Conservation (phyloP, 2,113 vertebrate genomes). For the Crocuta crocuta region DNA sequence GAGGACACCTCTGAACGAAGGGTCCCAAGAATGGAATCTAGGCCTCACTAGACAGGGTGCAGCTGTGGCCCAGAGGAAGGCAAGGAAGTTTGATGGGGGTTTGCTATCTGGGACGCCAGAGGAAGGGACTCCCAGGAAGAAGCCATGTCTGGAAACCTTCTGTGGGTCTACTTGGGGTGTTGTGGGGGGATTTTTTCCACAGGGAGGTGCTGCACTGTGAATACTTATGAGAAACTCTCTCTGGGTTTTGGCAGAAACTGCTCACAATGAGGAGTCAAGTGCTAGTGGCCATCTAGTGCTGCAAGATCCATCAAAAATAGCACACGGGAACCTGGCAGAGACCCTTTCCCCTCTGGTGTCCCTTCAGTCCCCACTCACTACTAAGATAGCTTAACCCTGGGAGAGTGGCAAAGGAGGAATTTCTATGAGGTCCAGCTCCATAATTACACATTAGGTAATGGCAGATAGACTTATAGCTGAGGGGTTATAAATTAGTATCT, state of each 20-base stretch:
- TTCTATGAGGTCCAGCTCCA: not conserved
- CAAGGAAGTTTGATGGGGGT: not conserved
- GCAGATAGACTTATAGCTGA: not conserved
- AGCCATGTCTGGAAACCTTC: not conserved
- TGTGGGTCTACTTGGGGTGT: not conserved
- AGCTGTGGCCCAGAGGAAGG: not conserved
- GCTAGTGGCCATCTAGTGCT: not conserved
- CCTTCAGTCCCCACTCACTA: not conserved
- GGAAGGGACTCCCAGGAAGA: not conserved
- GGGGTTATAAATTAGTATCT: not conserved
- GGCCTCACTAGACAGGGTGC: not conserved
- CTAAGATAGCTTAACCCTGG: not conserved
- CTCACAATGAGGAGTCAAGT: not conserved
- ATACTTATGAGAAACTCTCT: not conserved
- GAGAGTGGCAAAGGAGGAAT: not conserved
- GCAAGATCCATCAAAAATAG: not conserved
- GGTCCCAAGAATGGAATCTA: not conserved
- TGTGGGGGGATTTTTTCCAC: not conserved
- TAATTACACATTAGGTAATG: not conserved
- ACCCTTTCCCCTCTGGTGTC: not conserved
- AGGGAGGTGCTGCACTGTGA: not conserved
- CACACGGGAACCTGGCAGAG: not conserved
- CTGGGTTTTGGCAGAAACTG: not conserved
- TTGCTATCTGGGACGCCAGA: not conserved
- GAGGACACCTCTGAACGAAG: not conserved